These are phyloP conservation scores for Globodera ellingtonae DNA, from an alignment of 1,140 invertebrate genomes.

Conservation along the genomic window DNA sequence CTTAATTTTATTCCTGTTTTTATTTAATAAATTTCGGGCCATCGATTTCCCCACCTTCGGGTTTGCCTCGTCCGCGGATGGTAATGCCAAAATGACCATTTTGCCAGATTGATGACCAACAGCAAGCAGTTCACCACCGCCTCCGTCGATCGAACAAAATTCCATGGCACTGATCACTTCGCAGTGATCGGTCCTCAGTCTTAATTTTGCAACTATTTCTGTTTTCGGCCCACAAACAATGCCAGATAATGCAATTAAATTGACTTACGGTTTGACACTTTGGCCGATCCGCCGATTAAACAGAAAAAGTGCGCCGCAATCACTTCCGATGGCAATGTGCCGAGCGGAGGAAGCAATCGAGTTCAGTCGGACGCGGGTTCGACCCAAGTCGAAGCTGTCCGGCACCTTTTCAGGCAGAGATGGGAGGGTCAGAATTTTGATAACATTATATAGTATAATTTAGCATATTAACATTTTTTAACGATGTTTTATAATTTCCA, in stretches of 20 bases:
- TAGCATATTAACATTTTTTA: no score
- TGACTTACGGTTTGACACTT: slow-evolving; percentile 42
- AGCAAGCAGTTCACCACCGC: slow-evolving; percentile 26
- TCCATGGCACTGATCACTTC: slow-evolving; percentile 32
- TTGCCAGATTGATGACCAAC: slow-evolving; percentile 38
- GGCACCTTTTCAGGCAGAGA: slow-evolving; percentile 23
- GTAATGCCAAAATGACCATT: slow-evolving; percentile 36
- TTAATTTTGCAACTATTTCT: no score
- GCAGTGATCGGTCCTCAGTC: slow-evolving; percentile 33
- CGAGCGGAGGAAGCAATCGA: slow-evolving; percentile 27
- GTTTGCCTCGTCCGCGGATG: slow-evolving; percentile 19
- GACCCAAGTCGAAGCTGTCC: slow-evolving; percentile 38
- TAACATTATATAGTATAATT: no score
- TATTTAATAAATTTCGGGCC: neutral
- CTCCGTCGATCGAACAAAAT: slow-evolving; percentile 11
- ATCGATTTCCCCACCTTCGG: slow-evolving; percentile 23
- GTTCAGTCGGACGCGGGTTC: slow-evolving; percentile 31
- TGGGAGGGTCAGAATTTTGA: neutral
- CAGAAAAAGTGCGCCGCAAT: slow-evolving; percentile 40
- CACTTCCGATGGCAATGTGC: slow-evolving; percentile 40
- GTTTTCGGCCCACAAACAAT: no score
- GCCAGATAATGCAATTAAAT: no score
- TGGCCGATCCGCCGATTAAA: slow-evolving; percentile 41
- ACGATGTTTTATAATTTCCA: no score
- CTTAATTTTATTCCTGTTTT: slow-evolving; percentile 15